Evolutionary conservation across 1,140 invertebrate species (phyloP).

Genomic region (Ceratina australensis): DNA sequence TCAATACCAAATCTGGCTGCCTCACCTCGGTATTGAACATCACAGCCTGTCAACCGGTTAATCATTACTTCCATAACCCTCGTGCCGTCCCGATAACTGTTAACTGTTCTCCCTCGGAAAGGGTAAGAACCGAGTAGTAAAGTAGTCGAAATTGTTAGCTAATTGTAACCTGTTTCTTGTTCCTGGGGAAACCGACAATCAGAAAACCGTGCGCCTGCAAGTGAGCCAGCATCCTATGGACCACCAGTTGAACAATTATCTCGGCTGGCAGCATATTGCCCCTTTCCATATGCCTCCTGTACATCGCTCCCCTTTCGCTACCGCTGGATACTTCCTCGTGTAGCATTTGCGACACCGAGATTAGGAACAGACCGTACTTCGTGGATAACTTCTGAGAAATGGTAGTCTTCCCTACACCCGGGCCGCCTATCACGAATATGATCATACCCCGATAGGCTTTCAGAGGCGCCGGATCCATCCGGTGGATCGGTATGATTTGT

Average conservation of each 20-base stretch:
- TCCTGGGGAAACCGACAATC: slow-evolving; percentile 64
- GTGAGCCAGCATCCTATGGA: slow-evolving; percentile 58
- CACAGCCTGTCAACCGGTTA: slow-evolving; percentile 8
- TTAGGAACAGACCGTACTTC: slow-evolving; percentile 49
- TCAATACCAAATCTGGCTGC: slow-evolving; percentile 51
- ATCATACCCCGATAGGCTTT: slow-evolving; percentile 48
- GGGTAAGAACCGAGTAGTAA: too few relatives aligned
- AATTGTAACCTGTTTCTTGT: slow-evolving; percentile 52
- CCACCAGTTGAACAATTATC: slow-evolving; percentile 56
- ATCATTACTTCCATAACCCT: neutral
- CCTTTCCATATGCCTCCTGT: slow-evolving; percentile 34
- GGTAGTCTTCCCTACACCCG: slow-evolving; percentile 57
- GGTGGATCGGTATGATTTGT: slow-evolving; percentile 16
- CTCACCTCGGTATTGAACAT: slow-evolving; percentile 57
- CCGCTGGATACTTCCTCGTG: slow-evolving; percentile 47
- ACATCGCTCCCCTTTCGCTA: slow-evolving; percentile 9
- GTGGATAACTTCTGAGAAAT: slow-evolving; percentile 50
- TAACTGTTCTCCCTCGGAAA: too few relatives aligned
- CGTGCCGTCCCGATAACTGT: neutral
- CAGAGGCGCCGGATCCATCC: slow-evolving; percentile 24
- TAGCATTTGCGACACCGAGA: slow-evolving; percentile 57
- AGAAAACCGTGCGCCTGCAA: slow-evolving; percentile 58
- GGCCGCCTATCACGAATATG: slow-evolving; percentile 67
- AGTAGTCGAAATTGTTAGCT: too few relatives aligned
- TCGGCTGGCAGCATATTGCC: slow-evolving; percentile 20